Base-by-base conservation (phyloP, 2,797 vertebrate species). In the Monodelphis domestica region DNA sequence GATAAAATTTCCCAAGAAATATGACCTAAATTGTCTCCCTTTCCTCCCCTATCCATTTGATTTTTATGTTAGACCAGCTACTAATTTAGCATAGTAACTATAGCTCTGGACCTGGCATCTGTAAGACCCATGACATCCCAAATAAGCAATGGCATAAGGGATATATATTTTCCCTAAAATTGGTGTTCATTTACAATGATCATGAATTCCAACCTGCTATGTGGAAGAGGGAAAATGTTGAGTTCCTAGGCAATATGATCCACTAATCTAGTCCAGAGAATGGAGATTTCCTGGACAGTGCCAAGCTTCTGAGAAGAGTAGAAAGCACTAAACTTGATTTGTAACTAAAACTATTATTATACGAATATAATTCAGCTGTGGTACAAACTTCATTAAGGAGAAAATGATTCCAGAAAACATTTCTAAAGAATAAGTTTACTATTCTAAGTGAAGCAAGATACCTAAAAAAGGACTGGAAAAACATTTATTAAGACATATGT, bases 401-500 rank as follows among this genome's bases (percentile, higher is more conserved):
- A 84, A 29, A 56, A 90, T 91, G 95, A 94, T 53, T 4, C 3
- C 54, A 91, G 56, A 38, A 84, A 54, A 53, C 55, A 56, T 10
- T 55, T 30, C 7, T 93, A 63, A 53, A 52, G 12, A 92, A 70
- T 12, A 70, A 59, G n/a, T 53, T 51, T 14, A n/a, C 45, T 96
- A 94, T 33, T 87, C 2, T 26, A 94, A 56, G 70, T 95, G 70
- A 63, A 90, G 54, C 53, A 53, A 15, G 87, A 30, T 3, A 78
- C 28, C 53, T 93, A 57, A 38, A 55, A 87, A 87, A 26, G 38
- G 33, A 96, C 91, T 38, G 78, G 55, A 51, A 91, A 70, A 45
- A 21, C 33, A 89, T 21, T 7, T 11, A 89, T 89, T 70, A 95
- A 87, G 89, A 21, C 21, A 17, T 24, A 10, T 38, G n/a, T 45